These are phyloP conservation scores for Microchirus variegatus DNA, from an alignment of 2,797 vertebrate genomes.

Conservation along the genomic window DNA sequence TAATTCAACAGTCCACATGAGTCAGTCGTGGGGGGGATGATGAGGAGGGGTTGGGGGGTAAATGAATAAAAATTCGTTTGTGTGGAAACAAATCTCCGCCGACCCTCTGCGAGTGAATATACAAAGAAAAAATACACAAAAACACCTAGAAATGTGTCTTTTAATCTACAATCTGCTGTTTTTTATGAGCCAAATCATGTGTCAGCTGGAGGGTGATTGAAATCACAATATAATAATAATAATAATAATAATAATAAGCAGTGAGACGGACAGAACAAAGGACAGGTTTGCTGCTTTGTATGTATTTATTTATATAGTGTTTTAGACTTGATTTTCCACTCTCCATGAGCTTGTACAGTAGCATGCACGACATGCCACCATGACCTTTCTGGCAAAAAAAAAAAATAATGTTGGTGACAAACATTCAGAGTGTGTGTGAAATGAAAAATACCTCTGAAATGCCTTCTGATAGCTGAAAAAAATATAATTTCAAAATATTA, in stretches of 20 bases:
- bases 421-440: constrained; percentile 84
- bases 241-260: constrained; percentile 40
- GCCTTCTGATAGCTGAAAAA: constrained; percentile 86
- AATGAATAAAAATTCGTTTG: constrained; percentile 40
- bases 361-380: constrained; percentile 85
- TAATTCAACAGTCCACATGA: constrained; percentile 28
- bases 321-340: constrained; percentile 52
- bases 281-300: constrained; percentile 56
- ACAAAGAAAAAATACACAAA: neutral
- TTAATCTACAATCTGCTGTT: constrained; percentile 30
- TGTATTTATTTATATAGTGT: no score
- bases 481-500: constrained; percentile 84
- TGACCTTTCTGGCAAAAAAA: constrained; percentile 66
- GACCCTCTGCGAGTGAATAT: constrained; percentile 39
- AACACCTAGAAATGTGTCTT: constrained; percentile 42
- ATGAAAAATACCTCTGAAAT: constrained; percentile 86
- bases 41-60: constrained; percentile 11
- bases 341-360: constrained; percentile 59
- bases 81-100: constrained; percentile 48
- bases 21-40: constrained; percentile 37
- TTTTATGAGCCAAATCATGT: constrained; percentile 53
- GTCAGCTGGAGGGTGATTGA: constrained; percentile 66
- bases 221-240: constrained; percentile 40
- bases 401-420: constrained; percentile 80
- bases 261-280: constrained; percentile 70